Base-by-base conservation (phyloP, 2,113 vertebrate genomes). In the Murina feae region DNA sequence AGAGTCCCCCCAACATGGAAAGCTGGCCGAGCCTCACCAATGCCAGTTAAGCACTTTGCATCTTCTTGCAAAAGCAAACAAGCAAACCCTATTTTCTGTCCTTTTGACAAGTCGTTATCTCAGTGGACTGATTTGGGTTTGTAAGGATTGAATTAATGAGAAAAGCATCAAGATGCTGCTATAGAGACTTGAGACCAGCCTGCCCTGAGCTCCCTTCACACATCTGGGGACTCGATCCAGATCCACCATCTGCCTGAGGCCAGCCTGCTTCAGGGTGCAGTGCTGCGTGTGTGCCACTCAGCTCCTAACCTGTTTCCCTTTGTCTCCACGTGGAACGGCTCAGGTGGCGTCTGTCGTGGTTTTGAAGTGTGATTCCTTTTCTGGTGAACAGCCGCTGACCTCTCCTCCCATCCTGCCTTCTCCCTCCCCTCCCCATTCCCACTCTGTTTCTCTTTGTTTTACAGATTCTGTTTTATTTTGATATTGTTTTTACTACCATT, bases 401-500 rank as follows among this genome's bases (percentile, higher is more conserved):
- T 84, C 39, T 23, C 88, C 58, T 32, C 78, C 68, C 10, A 0
- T 21, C 74, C 86, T 75, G 86, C 94, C 88, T 85, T n/a, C 60
- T 74, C 95, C 92, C 74, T 28, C 92, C 91, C 83, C 4, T 86
- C 86, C 93, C 95, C 81, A 58, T 79, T 39, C 95, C 86, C 1
- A 87, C 97, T 96, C 96, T 93, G 91, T 97, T 97, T 97, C 96
- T 97, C 97, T 98, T 98, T 98, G 97, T 98, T 98, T 98, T 98
- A 94, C 98, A 99, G 98, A 96, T 99, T 98, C 98, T 98, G 94
- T 98, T 98, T 98, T 98, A 98, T 99, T 99, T 99, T 98, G 98
- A 98, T 98, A 98, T 99, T 98, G 98, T 98, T 98, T 98, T 98
- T 98, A 98, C 98, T 98, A 98, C 98, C 98, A 98, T 98, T 98